Evolutionary conservation across 30 jellyfish, hydroid and myxozoan genomes (phyloP), one percentile per base, ranked within the genome.

Genomic region (Turritopsis rubra): DNA sequence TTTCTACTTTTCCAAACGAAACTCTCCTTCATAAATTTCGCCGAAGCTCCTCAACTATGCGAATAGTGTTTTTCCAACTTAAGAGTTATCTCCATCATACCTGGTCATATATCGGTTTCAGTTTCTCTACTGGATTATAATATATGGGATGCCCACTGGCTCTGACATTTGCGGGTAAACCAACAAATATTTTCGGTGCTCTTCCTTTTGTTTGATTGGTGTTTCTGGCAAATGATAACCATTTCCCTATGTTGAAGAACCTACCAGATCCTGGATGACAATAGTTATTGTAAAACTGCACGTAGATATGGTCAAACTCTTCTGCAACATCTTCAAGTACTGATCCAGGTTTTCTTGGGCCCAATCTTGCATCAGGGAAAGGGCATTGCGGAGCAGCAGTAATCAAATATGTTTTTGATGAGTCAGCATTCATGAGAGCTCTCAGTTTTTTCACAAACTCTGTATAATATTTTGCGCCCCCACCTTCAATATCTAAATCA

Each of bases 331-430:
- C 84, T 24, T 53, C 9, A n/a, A 81, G 52, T 0, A 66, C 88
- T 21, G 73, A 18, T 8, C 84, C 84, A 66, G 85, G 17, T 21
- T 21, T 66, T 22, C 18, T 52, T 16, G 88, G 88, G 9, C 88
- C 88, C 84, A 81, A 23, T 52, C 84, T 23, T 0, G 84, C 68
- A 52, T 81, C 88, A 8, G 88, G 88, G 27, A 81, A 53, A 7
- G 88, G 88, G 23, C 88, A 81, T 53, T 81, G 88, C 16, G 88
- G 88, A 1, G 88, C 88, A 19, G 79, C 88, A 0, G 88, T 81
- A 8, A 81, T 81, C 26, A 54, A 7, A 29, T 81, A 81, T 21
- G 28, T 29, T 1, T 31, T 54, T 1, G 54, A 52, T 7, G 65
- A n/a, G 7, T 65, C 85, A 19, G 72, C 7, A 20, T 26, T 65